Evolutionary conservation across 2,888 invertebrate species (phyloP), one percentile per base, ranked within the genome.

Genomic region (Nemurella pictetii): DNA sequence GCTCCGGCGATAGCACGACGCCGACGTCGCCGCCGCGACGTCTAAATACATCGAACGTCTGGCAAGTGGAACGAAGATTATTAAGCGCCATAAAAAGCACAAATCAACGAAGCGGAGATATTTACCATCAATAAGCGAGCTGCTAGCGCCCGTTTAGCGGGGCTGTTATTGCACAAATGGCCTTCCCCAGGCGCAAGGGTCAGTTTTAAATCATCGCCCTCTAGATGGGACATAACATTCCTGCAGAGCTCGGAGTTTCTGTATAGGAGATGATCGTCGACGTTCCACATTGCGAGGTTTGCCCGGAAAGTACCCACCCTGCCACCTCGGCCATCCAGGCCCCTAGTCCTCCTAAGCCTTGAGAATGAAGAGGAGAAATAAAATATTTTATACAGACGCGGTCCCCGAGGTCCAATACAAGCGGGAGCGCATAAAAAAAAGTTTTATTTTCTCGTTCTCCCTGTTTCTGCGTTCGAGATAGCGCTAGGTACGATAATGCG

Each of bases 401-500:
- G 12, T 78, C 78, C 78, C 78, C n/a, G 30, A 30, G 30, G 78
- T 28, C 29, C 78, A 30, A 78, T 78, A 29, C 30, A 78, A 55
- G 15, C 1, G 55, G 55, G 55, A 3, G 55, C 55, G 55, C 55
- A 55, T 55, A 20, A 55, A 55, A 7, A n/a, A 55, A 55, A 55
- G 55, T 55, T 55, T 55, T 55, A 55, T 55, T 55, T 55, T 55
- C 55, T 55, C 55, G 55, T 55, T 55, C 20, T 55, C 55, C 55
- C 55, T 55, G 55, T 55, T 55, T 55, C 55, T 9, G 12, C 78
- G 26, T 75, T n/a, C 30, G 29, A 28, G 78, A 78, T 78, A 78
- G 78, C 29, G 26, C 28, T 78, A 55, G 55, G 55, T 55, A 78
- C 27, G 78, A 30, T 78, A 78, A 78, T 78, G 30, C 78, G 78